Evolutionary conservation across 1,140 invertebrate species (phyloP).

Genomic region (Aradophagus sp.): DNA sequence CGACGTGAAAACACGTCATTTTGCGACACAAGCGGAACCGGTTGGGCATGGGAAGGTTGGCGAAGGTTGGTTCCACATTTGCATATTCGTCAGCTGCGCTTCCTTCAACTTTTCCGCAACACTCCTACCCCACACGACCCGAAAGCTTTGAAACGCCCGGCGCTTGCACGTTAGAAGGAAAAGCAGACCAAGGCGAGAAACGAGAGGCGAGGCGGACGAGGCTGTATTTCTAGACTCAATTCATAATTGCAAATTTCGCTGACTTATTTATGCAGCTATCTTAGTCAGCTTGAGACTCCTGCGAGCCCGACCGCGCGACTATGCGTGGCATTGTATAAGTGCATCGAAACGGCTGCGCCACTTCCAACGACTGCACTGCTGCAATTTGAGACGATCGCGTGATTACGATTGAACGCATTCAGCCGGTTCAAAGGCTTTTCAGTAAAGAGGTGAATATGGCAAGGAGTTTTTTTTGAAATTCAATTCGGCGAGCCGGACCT

Average conservation of each 20-base stretch:
- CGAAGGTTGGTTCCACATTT: conserved; percentile 67
- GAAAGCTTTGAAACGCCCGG: conserved; percentile 55
- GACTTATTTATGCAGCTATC: conserved; percentile 74
- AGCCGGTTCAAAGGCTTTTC: no score
- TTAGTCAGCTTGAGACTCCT: no score
- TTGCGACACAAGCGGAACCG: conserved; percentile 46
- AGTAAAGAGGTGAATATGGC: no score
- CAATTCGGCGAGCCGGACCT: no score
- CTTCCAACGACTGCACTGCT: conserved; percentile 20
- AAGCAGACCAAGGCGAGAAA: conserved; percentile 35
- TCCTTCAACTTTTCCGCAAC: conserved; percentile 75
- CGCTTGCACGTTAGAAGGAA: conserved; percentile 54
- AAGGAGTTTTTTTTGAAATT: no score
- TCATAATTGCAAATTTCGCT: conserved; percentile 76
- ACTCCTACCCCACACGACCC: conserved; percentile 49
- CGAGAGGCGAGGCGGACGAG: conserved; percentile 56
- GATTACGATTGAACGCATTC: conserved; percentile 42
- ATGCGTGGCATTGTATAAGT: no score
- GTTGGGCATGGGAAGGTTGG: conserved; percentile 51
- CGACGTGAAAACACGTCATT: conserved; percentile 57
- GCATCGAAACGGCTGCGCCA: conserved; percentile 15
- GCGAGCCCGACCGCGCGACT: conserved; percentile 21
- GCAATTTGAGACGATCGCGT: conserved; percentile 39
- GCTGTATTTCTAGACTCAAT: conserved; percentile 74
- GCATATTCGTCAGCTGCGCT: conserved; percentile 76